Base-by-base conservation (phyloP, 2,113 vertebrate species). In the Spea bombifrons region DNA sequence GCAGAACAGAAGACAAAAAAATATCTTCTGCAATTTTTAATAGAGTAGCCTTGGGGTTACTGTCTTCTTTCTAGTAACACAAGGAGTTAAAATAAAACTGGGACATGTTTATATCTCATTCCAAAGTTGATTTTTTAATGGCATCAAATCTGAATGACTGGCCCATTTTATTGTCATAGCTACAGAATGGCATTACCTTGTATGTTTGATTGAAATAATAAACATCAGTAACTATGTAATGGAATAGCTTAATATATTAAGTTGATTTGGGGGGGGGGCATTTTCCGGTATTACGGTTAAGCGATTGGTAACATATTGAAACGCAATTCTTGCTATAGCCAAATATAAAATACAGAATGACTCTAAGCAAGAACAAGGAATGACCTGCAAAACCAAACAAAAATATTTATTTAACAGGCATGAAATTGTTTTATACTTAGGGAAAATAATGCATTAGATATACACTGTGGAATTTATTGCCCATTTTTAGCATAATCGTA, bases 11-110 rank as follows among this genome's bases (percentile, higher is more conserved):
- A 47, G 57, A n/a, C 15, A 69, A 69, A 59, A 43, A 16, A 30
- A 55, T 13, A 71, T 65, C 57, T 78, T 46, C 68, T 65, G 55
- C 13, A 53, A 71, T 52, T 52, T n/a, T 52, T 7, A 52, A 52
- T 7, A 52, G n/a, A n/a, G n/a, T 52, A 10, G 50, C 10, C 50
- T 52, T 52, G 10, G 5, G 10, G 50, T 5, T 57, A 4, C 55
- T 8, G 55, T 57, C 4, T 57, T 57, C 9, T 52, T n/a, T n/a
- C 5, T 57, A 4, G 55, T 8, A 13, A 57, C 12, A 57, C 12
- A 12, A 5, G 4, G 55, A 13, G 55, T 57, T 57, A 57, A 57
- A 52, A 57, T 12, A 13, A 57, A 57, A 5, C 55, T 57, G 55
- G 9, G 9, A 57, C 55, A 57, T 57, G 55, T 8, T 57, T 57